Base-by-base conservation (phyloP, 2,888 invertebrate species). In the Selenia dentaria region DNA sequence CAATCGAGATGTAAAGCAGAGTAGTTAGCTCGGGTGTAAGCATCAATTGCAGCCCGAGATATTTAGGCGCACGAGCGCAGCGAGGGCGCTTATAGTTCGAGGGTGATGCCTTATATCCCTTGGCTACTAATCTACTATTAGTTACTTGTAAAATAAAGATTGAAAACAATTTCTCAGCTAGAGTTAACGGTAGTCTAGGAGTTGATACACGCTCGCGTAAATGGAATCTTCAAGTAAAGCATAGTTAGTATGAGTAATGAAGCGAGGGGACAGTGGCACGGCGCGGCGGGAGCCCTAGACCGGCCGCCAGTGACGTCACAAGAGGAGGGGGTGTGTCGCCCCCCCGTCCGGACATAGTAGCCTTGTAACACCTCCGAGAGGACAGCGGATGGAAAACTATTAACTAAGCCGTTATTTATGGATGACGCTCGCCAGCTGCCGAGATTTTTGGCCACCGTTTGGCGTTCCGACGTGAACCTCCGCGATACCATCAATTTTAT, bases 361-460 rank as follows among this genome's bases (percentile, higher is more conserved):
- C 49, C 34, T 27, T 20, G 40, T 37, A 43, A 36, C 57, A 51
- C 49, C 55, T 49, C 44, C 25, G 38, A 33, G 49, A 53, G 49
- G 49, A 47, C 49, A 37, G 25, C 49, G 44, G 43, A 40, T 46
- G 27, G 49, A 47, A 49, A 58, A 55, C 58, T 55, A 55, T 53
- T 53, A 55, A 45, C 51, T 53, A 51, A 53, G 55, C 51, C 39
- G 33, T 58, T 51, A 55, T 55, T 55, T 55, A 55, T 58, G 44
- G 51, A 45, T 44, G 38, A 27, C 26, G 2, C 32, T 42, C 31
- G 35, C 46, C 52, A 54, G 51, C 38, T 49, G 57, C 40, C 42
- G 14, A 39, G 38, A 44, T 51, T 48, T 57, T 46, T 38, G 27
- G 22, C 41, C 44, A 36, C 39, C 12, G 24, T 25, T 42, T 39